These are phyloP conservation scores for Paragorgia papillata DNA, from an alignment of 92 coral and sea anemone species.

Conservation along the genomic window DNA sequence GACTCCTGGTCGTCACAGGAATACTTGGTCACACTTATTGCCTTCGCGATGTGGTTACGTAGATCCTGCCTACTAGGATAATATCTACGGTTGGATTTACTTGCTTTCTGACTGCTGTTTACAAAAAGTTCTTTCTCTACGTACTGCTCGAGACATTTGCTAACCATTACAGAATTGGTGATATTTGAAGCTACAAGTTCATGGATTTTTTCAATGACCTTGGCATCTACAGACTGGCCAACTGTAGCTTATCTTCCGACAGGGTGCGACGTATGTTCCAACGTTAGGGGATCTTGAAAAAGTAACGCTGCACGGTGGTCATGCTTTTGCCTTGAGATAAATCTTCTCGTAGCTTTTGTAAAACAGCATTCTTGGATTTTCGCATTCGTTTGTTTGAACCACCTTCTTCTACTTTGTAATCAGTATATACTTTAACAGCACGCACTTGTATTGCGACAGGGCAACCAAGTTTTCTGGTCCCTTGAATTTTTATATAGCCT, in stretches of 20 bases:
- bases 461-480: conserved; percentile 56
- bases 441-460: conserved; percentile 56
- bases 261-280: conserved; percentile 32
- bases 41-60: conserved; percentile 58
- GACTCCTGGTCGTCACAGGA: conserved; percentile 67
- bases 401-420: conserved; percentile 36
- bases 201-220: conserved; percentile 23
- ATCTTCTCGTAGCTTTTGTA: too few species aligned
- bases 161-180: conserved; percentile 40
- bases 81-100: conserved; percentile 38
- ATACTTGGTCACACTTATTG: conserved; percentile 46
- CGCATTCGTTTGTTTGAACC: conserved; percentile 36
- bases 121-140: conserved; percentile 47
- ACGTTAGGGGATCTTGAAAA: conserved; percentile 47
- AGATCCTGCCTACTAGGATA: conserved; percentile 55
- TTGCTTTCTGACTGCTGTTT: conserved; percentile 26
- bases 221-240: conserved; percentile 51
- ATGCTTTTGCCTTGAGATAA: conserved; percentile 30
- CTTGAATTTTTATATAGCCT: conserved; percentile 48
- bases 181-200: conserved; percentile 55
- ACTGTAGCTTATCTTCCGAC: conserved; percentile 47
- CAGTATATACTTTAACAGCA: conserved; percentile 25
- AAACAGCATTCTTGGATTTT: conserved; percentile 55
- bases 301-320: conserved; percentile 31
- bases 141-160: conserved; percentile 54